Base-by-base conservation (phyloP, 2,113 vertebrate genomes). In the Platichthys flesus region DNA sequence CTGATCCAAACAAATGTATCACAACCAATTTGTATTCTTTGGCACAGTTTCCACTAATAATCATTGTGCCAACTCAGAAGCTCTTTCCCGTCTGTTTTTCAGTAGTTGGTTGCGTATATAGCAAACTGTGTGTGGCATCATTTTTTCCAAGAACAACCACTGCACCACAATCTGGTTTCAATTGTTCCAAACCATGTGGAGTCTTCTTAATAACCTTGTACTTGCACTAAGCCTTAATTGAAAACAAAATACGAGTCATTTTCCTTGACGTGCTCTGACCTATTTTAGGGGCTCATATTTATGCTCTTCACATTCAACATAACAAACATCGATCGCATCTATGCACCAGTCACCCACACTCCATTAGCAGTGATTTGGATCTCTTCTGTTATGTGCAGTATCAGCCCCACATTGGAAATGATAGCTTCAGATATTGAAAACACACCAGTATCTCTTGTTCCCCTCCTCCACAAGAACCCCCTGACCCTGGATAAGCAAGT, bases 401-500 rank as follows among this genome's bases (percentile, higher is more conserved):
- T 71, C 54, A 72, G 67, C 16, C 57, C 64, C 28, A 71, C 56
- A 72, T 77, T 4, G 66, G 58, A 49, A 16, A 20, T 0, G 9
- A 54, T 63, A 21, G 47, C 16, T 47, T 37, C 6, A 55, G 21
- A 47, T 24, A 67, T 75, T 71, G 54, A 26, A 83, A 79, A 74
- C 20, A 51, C 20, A 24, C 9, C 14, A 15, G 18, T 18, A 82
- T 58, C 59, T 77, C 18, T 45, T 51, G 20, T 14, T 2, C 31
- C 60, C n/a, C 8, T 49, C 15, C 42, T 52, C 9, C 37, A 56
- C 6, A 56, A 65, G 73, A 88, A 84, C 80, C 45, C 78, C 52
- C 28, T 84, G 66, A 81, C 78, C 73, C 37, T 5, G 62, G 40
- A 68, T 51, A 51, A 59, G 42, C 23, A 61, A 4, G 37, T 28